These are phyloP conservation scores for Spicauda simplicius DNA, from an alignment of 2,888 invertebrate genomes.

Conservation along the genomic window DNA sequence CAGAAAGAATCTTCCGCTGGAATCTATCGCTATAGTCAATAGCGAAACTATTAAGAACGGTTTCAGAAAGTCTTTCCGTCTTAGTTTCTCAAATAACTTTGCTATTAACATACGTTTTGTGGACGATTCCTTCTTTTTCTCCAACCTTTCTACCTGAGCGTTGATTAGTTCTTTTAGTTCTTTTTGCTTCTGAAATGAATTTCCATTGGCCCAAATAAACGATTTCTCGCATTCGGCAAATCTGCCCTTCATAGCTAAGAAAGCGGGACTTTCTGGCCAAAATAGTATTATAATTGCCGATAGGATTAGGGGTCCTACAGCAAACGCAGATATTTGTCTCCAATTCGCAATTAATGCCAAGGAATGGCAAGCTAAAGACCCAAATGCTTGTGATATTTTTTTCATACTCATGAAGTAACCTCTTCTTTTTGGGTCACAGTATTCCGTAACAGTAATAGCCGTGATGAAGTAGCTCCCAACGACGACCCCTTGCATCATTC, in stretches of 20 bases:
- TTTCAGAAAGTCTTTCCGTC: conserved; percentile 29
- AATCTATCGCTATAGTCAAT: conserved; percentile 19
- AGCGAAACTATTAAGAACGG: conserved; percentile 26
- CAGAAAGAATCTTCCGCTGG: conserved; percentile 26
- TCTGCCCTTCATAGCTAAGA: conserved; percentile 52
- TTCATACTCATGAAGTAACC: conserved; percentile 51
- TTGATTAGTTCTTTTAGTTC: conserved; percentile 45
- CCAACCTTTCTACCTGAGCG: conserved; percentile 40
- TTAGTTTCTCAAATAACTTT: conserved; percentile 6
- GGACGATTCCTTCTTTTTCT: not conserved
- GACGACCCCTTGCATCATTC: conserved; percentile 50
- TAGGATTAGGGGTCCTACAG: conserved; percentile 37
- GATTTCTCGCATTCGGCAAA: conserved; percentile 52
- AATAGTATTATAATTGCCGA: conserved; percentile 47
- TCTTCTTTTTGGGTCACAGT: conserved; percentile 48
- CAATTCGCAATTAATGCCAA: conserved; percentile 48
- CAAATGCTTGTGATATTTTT: conserved; percentile 46
- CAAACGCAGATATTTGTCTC: conserved; percentile 50
- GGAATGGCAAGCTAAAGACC: conserved; percentile 50
- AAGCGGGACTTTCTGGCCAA: conserved; percentile 57
- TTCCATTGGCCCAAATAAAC: conserved; percentile 52
- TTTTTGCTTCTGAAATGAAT: conserved; percentile 42
- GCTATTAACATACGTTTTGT: not conserved
- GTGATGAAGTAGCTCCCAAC: conserved; percentile 49
- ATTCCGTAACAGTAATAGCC: conserved; percentile 50